phyloP scores from a whole-genome alignment of 2,113 vertebrate species.

The Caranx melampygus region DNA sequence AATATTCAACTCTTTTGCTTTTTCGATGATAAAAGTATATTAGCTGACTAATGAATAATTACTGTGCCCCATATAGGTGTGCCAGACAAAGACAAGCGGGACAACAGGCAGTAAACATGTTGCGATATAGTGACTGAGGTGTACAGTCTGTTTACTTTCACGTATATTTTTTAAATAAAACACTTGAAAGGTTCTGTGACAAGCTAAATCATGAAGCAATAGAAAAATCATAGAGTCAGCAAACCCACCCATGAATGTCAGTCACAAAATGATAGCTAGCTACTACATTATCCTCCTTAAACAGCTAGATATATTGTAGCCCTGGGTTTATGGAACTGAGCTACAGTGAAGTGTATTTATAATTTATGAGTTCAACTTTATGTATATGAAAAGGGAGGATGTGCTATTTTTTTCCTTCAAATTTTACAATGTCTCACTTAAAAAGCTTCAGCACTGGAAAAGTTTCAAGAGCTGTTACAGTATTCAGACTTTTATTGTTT shows the following conservation, averaged over 20 bases:
- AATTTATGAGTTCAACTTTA: conserved; percentile 5
- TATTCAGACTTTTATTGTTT: conserved; percentile 1
- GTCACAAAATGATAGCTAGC: not conserved
- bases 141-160: not conserved
- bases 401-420: not conserved
- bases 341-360: not conserved
- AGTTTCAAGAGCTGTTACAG: not conserved
- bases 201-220: too few species aligned
- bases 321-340: not conserved
- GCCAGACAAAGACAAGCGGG: not conserved
- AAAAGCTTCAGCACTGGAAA: not conserved
- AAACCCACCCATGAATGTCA: not conserved
- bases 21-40: too few species aligned
- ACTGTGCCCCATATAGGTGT: not conserved
- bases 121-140: not conserved
- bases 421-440: conserved; percentile 13
- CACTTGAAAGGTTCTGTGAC: too few species aligned
- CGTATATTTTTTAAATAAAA: not conserved
- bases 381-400: not conserved
- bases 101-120: not conserved
- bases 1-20: too few species aligned
- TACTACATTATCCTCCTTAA: not conserved
- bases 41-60: not conserved
- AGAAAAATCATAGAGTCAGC: too few species aligned
- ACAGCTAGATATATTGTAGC: not conserved